These are phyloP conservation scores for Rhingia rostrata DNA, from an alignment of 2,888 invertebrate genomes.

Conservation along the genomic window DNA sequence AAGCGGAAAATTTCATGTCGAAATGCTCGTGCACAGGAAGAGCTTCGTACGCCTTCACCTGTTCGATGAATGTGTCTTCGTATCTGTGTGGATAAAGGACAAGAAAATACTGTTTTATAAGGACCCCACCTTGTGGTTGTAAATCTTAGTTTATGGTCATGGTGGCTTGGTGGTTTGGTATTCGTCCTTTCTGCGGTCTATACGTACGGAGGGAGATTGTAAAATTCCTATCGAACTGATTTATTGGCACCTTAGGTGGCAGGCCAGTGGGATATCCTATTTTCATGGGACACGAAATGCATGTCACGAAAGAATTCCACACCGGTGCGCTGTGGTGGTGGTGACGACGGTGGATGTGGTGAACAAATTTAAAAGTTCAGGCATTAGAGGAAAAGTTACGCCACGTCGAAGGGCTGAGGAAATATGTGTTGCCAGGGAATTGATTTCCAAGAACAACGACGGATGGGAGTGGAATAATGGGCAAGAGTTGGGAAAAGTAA, in stretches of 20 bases:
- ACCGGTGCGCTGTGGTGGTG: slow-evolving; percentile 32
- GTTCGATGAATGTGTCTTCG: slow-evolving; percentile 78
- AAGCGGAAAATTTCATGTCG: slow-evolving; percentile 83
- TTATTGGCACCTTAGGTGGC: slow-evolving; percentile 71
- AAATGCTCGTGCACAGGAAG: slow-evolving; percentile 83
- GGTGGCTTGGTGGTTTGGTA: not conserved
- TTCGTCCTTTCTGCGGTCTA: slow-evolving; percentile 4
- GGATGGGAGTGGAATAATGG: slow-evolving; percentile 17
- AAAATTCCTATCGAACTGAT: slow-evolving; percentile 71
- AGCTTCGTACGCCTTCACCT: slow-evolving; percentile 79
- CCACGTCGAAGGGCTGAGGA: slow-evolving; percentile 7
- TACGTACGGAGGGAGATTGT: slow-evolving; percentile 21
- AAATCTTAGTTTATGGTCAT: slow-evolving; percentile 57
- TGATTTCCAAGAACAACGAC: slow-evolving; percentile 37
- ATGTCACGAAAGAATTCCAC: slow-evolving; percentile 67
- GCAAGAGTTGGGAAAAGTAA: slow-evolving; percentile 52
- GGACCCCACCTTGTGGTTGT: slow-evolving; percentile 56
- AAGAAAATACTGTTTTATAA: slow-evolving; percentile 37
- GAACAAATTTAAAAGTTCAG: slow-evolving; percentile 70
- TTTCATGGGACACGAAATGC: slow-evolving; percentile 69
- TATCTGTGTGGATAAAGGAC: slow-evolving; percentile 73
- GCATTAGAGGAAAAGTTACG: slow-evolving; percentile 57
- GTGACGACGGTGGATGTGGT: no score
- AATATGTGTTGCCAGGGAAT: slow-evolving; percentile 47
- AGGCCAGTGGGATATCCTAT: slow-evolving; percentile 69